Base-by-base conservation (phyloP, 2,888 invertebrate genomes). In the Azorinus chamasolen region DNA sequence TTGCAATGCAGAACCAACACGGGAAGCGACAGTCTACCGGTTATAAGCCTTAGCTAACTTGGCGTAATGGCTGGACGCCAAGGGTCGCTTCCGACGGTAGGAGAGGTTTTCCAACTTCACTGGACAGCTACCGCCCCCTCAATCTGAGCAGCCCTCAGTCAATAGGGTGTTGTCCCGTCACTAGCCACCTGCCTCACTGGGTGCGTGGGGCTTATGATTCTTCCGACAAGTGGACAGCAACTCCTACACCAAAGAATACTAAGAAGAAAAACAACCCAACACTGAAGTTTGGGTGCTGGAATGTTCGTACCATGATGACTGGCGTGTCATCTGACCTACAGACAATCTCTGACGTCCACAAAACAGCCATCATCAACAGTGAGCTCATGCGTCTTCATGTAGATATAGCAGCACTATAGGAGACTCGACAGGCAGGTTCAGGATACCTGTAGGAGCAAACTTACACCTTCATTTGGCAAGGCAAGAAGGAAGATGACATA, bases 111-210 rank as follows among this genome's bases (percentile, higher is more conserved):
- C 32, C 20, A 41, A 39, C 57, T 39, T 43, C n/a, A n/a, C n/a
- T n/a, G n/a, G n/a, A n/a, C n/a, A n/a, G n/a, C n/a, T n/a, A n/a
- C n/a, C n/a, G n/a, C 57, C 57, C 41, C 57, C 57, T 45, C n/a
- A 59, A 46, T 24, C 59, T 59, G 59, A 27, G 59, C 59, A 59
- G 59, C 45, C 45, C 59, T 27, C 59, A 59, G 59, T 10, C 59
- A 59, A 16, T 46, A 45, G 46, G 59, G 59, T 59, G 27, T 10
- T 46, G 59, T 3, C 27, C 59, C 59, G 27, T 25, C 59, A 59
- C 46, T n/a, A n/a, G n/a, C n/a, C n/a, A n/a, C n/a, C n/a, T n/a
- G n/a, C n/a, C n/a, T n/a, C n/a, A n/a, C n/a, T 45, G 14, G 59
- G 46, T 59, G 59, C 43, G n/a, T 25, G 46, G 43, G 46, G 43